phyloP scores from a whole-genome alignment of 2,888 invertebrate species.

The Ectemnius continuus region DNA sequence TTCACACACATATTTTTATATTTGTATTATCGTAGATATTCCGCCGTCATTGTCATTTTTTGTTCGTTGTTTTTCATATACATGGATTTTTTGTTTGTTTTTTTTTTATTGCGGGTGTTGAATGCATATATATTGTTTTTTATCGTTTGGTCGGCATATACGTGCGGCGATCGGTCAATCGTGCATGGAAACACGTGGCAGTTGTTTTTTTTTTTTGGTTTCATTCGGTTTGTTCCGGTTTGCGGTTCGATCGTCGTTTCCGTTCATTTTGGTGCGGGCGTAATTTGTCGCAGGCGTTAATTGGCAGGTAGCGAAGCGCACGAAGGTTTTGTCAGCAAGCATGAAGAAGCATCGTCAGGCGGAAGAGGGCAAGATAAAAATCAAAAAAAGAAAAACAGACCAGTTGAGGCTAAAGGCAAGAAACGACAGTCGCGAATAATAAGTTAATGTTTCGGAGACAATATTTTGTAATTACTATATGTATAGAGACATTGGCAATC shows the following conservation, averaged over 20 bases:
- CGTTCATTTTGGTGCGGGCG: slow-evolving; percentile 52
- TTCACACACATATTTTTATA: neutral
- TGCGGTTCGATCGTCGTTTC: slow-evolving; percentile 15
- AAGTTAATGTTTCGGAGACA: slow-evolving; percentile 31
- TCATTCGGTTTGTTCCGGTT: slow-evolving; percentile 45
- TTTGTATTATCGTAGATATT: slow-evolving; percentile 6
- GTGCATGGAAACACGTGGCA: slow-evolving; percentile 32
- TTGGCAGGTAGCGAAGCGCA: slow-evolving; percentile 78
- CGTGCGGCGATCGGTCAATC: slow-evolving; percentile 63
- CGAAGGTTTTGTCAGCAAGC: slow-evolving; percentile 76
- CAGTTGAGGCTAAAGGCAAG: slow-evolving; percentile 72
- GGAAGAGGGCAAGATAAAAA: slow-evolving; percentile 78
- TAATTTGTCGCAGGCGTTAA: slow-evolving; percentile 73
- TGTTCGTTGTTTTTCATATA: neutral
- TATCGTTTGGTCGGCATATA: slow-evolving; percentile 17
- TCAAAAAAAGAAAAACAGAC: slow-evolving; percentile 78
- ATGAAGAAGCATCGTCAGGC: slow-evolving; percentile 79
- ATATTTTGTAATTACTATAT: slow-evolving; percentile 18
- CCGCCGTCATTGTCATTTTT: slow-evolving; percentile 19
- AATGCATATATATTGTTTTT: slow-evolving; percentile 15
- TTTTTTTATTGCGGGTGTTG: slow-evolving; percentile 2
- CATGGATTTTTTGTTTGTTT: neutral
- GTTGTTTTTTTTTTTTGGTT: slow-evolving; percentile 36
- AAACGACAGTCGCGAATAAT: slow-evolving; percentile 61
- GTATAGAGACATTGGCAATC: neutral